These are phyloP conservation scores for Anthrax anthrax DNA, from an alignment of 2,888 invertebrate genomes.

Conservation along the genomic window DNA sequence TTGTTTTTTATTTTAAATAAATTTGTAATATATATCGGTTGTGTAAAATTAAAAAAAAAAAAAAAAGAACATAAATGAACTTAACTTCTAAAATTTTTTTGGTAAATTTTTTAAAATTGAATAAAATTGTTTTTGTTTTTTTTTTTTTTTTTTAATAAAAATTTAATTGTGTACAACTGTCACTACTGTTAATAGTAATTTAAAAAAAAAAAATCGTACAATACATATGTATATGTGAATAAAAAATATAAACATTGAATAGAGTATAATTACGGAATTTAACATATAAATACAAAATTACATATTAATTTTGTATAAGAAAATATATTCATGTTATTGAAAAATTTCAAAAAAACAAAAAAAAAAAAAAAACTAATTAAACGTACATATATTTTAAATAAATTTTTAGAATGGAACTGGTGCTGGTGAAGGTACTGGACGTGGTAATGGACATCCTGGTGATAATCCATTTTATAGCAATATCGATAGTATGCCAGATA, in stretches of 20 bases:
- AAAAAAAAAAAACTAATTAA: not conserved
- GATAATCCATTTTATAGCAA: constrained; percentile 99
- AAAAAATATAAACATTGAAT: too few species aligned
- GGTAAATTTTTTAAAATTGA: not conserved
- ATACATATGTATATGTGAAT: too few species aligned
- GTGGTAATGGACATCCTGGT: constrained; percentile 77
- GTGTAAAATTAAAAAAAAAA: not conserved
- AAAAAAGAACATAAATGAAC: not conserved
- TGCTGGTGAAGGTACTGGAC: constrained; percentile 60
- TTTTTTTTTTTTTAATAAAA: not conserved
- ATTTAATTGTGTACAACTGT: too few species aligned
- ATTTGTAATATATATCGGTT: too few species aligned
- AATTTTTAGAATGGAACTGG: constrained; percentile 66
- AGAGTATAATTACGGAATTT: too few species aligned
- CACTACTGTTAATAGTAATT: too few species aligned
- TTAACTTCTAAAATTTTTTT: not conserved
- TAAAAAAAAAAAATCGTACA: too few species aligned
- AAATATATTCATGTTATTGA: too few species aligned
- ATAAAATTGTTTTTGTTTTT: not conserved
- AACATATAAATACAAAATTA: too few species aligned
- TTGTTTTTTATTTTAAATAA: too few species aligned
- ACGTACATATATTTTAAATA: not conserved
- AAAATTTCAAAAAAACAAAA: not conserved
- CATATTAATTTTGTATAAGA: too few species aligned
- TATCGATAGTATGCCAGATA: constrained; percentile 99